Percentiles rank a stretch among this genome's conserved stretches.
Evolutionary conservation across 2,888 invertebrate species (phyloP).

Genomic region (Galerucella calmariensis): DNA sequence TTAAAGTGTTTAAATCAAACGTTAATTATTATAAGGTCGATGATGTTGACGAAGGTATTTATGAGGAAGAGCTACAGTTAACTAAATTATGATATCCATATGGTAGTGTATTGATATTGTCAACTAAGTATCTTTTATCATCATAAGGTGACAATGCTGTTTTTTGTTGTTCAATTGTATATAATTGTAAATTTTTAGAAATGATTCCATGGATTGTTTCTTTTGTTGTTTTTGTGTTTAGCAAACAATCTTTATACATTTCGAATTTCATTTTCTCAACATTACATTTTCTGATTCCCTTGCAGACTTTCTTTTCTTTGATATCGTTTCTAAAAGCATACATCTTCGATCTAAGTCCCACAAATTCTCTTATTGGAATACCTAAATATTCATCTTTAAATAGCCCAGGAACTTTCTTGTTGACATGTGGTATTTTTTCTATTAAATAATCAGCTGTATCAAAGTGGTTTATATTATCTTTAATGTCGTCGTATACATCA

Average conservation of each 20-base stretch:
- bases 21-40: constrained; percentile 11
- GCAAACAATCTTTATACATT: constrained; percentile 20
- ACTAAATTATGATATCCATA: constrained; percentile 19
- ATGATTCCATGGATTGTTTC: constrained; percentile 7
- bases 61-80: constrained; percentile 15
- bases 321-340: background rate
- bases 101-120: constrained; percentile 13
- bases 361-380: background rate
- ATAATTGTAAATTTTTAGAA: background rate
- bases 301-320: constrained; percentile 10
- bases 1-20: constrained; percentile 15
- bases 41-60: constrained; percentile 15
- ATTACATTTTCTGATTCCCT: constrained; percentile 14
- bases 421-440: constrained; percentile 1
- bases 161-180: constrained; percentile 8
- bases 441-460: constrained; percentile 3
- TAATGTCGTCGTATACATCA: constrained; percentile 6
- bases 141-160: constrained; percentile 13
- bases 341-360: background rate
- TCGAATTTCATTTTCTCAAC: background rate
- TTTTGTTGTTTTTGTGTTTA: constrained; percentile 18
- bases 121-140: background rate
- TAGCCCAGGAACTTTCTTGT: constrained; percentile 5
- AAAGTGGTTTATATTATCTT: constrained; percentile 15
- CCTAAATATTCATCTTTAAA: background rate